Evolutionary conservation across 2,113 vertebrate species (phyloP), one percentile per base, ranked within the genome.

Genomic region (Hippocampus guttulatus): DNA sequence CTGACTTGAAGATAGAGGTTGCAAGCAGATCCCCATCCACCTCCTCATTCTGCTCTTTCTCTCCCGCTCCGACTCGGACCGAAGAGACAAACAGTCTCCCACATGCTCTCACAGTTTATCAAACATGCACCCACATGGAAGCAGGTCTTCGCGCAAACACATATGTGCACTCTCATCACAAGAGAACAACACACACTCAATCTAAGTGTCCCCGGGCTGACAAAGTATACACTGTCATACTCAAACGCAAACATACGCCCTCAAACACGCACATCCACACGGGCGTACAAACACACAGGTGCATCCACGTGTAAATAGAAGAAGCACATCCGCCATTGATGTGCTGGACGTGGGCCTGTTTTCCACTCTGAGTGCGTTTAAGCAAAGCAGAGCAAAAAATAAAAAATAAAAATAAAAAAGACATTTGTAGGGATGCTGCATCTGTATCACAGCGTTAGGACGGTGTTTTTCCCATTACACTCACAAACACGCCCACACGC

Each of bases 41-140:
- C 87, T 88, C 85, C 84, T 84, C 83, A 81, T 79, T 85, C 81
- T 85, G 76, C 77, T 80, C 81, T 73, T 20, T 81, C 81, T 81
- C 79, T 83, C 75, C 49, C 40, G 68, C 82, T 86, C 84, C 85
- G 82, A 70, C 85, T 76, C 81, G 85, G 87, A 61, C 89, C 87
- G 87, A 91, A 91, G 80, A 92, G 91, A 92, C 92, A 92, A 93
- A 92, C 90, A 92, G 85, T 89, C 90, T 90, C 88, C 91, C 91
- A 88, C 88, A 77, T 82, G 88, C 91, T 91, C 88, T 91, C 86
- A 87, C 90, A 92, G 91, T 92, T 92, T 92, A 91, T 89, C 92
- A 93, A 92, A 93, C 92, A 93, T 87, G 87, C 91, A 84, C 91
- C 91, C 90, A 92, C 92, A 90, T 91, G 76, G 73, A 82, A 79